Percentiles rank a stretch among this genome's conserved stretches.
phyloP scores from a whole-genome alignment of 2,797 vertebrate species.

The Nannoperca obscura region DNA sequence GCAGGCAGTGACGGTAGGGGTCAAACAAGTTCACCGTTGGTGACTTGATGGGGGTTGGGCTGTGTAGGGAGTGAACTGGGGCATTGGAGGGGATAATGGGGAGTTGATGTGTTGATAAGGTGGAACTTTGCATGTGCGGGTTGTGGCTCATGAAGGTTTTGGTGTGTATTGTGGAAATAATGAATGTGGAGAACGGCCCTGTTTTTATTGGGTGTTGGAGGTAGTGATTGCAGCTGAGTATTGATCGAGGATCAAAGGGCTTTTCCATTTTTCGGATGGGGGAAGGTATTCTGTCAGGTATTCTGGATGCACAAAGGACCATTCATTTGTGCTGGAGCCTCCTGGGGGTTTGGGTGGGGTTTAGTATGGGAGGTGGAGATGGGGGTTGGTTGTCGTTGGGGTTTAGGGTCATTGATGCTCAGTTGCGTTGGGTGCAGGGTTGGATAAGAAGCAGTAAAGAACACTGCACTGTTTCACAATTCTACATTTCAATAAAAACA shows the following conservation, averaged over 20 bases:
- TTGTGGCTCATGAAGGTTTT: neutral
- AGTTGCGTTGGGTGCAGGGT: conserved; percentile 20
- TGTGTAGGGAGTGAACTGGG: conserved; percentile 34
- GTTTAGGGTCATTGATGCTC: conserved; percentile 44
- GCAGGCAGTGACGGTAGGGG: conserved; percentile 45
- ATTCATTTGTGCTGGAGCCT: conserved; percentile 59
- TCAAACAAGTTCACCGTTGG: conserved; percentile 66
- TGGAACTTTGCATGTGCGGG: conserved; percentile 15
- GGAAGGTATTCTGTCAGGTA: conserved; percentile 56
- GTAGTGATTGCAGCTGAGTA: conserved; percentile 18
- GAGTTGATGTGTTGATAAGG: conserved; percentile 48
- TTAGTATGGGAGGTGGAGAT: conserved; percentile 9
- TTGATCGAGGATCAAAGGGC: conserved; percentile 58
- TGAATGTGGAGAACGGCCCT: neutral
- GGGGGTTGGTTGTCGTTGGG: conserved; percentile 44
- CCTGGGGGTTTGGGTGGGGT: conserved; percentile 49
- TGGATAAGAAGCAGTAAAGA: conserved; percentile 16
- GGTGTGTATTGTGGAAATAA: neutral
- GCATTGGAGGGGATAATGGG: conserved; percentile 33
- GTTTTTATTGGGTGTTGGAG: conserved; percentile 18
- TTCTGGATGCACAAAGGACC: conserved; percentile 65
- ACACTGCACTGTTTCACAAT: conserved; percentile 7
- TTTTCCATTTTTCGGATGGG: conserved; percentile 27
- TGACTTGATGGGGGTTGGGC: conserved; percentile 64
- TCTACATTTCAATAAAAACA: conserved; percentile 12